Evolutionary conservation across 2,113 vertebrate species (phyloP), one percentile per base, ranked within the genome.

Genomic region (Galeopterus variegatus): DNA sequence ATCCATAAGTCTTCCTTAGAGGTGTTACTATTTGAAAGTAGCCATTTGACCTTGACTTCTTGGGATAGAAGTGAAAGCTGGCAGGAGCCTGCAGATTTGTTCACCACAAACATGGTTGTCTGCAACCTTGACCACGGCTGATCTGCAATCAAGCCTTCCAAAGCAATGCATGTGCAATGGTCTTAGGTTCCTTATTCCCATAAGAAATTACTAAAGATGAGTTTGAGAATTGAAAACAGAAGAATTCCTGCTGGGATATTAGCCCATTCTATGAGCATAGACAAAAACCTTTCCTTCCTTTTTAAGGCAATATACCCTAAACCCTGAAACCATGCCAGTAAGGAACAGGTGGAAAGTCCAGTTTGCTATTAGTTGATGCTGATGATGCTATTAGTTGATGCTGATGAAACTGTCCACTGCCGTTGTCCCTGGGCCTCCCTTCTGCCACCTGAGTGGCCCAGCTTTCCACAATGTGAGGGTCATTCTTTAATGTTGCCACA

Each of bases 401-500:
- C 93, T 75, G 24, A 83, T 3, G 8, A 17, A 76, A 56, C 14
- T 1, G 0, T 52, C 28, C 6, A 21, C 15, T 28, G 26, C 65
- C 45, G 0, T 7, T 3, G 45, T 65, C 64, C 88, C 45, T 1
- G 31, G 28, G 9, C 28, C 19, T 69, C 58, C 13, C 31, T 21
- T 56, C 50, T 50, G 76, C 72, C 5, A 1, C 48, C 69, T 1
- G 21, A 54, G 26, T 17, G 3, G 33, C 50, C 72, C 21, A 9
- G 28, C 48, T 76, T 48, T 21, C 21, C 19, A 3, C 0, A 0
- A 5, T 0, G 1, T 1, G 14, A 77, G 36, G 41, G 33, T 2
- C 0, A 0, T 12, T 17, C 15, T 28, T 70, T 33, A n/a, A 0
- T 21, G 11, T 23, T 15, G 13, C 75, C 58, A 26, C 60, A 13